These are phyloP conservation scores for Capitulum mitella DNA, from an alignment of 2,888 invertebrate species.

Conservation along the genomic window DNA sequence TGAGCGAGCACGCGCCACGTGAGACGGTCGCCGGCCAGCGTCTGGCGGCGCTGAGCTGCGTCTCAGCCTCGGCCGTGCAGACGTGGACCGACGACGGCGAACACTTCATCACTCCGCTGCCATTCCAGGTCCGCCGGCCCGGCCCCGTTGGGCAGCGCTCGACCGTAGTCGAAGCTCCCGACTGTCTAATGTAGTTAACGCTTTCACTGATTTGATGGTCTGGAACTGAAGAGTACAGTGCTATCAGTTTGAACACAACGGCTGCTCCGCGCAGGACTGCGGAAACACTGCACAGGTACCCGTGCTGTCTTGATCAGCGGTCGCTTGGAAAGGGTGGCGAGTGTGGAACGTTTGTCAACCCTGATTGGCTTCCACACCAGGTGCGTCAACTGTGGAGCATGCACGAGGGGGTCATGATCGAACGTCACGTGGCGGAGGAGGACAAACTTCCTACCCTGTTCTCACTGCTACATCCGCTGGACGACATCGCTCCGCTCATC, in stretches of 20 bases:
- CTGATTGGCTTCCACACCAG: slow-evolving; percentile 48
- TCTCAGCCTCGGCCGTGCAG: slow-evolving; percentile 2
- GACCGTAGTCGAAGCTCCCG: too few relatives aligned
- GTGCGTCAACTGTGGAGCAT: slow-evolving; percentile 76
- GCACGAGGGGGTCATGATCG: slow-evolving; percentile 74
- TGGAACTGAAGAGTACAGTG: too few relatives aligned
- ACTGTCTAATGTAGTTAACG: too few relatives aligned
- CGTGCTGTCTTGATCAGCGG: too few relatives aligned
- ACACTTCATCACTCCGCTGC: slow-evolving; percentile 71
- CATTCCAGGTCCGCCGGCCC: slow-evolving; percentile 57
- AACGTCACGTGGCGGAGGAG: slow-evolving; percentile 43
- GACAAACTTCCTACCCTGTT: slow-evolving; percentile 64
- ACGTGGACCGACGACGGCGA: slow-evolving; percentile 66
- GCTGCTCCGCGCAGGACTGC: too few relatives aligned
- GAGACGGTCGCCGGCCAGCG: neutral
- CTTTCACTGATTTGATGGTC: too few relatives aligned
- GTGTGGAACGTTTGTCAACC: neutral
- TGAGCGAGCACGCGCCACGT: neutral
- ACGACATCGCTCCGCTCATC: slow-evolving; percentile 79
- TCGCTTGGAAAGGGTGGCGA: neutral
- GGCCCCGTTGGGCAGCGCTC: too few relatives aligned
- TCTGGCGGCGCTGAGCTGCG: slow-evolving; percentile 1
- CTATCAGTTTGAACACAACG: too few relatives aligned
- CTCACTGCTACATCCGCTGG: slow-evolving; percentile 78
- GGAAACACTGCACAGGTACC: too few relatives aligned